These are phyloP conservation scores for Drosophila buzzatii DNA, from an alignment of 2,888 invertebrate genomes.

Conservation along the genomic window DNA sequence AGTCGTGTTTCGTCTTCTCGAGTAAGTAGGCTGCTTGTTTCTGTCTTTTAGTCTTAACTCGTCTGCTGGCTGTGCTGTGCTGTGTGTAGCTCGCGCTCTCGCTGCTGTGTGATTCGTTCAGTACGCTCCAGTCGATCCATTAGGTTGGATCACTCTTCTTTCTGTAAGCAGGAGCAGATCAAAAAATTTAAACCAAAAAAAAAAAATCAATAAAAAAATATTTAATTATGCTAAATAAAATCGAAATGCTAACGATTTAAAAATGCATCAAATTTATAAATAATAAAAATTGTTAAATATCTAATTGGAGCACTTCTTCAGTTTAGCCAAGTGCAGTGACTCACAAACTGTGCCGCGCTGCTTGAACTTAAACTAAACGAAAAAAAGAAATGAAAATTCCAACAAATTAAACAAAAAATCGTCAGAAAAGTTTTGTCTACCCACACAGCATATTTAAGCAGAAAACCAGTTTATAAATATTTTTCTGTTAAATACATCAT, in stretches of 20 bases:
- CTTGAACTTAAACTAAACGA: constrained; percentile 2
- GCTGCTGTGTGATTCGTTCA: constrained; percentile 74
- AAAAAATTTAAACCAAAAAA: constrained; percentile 1
- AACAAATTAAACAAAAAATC: background rate
- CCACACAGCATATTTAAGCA: background rate
- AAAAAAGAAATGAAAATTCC: constrained; percentile 2
- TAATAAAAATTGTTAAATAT: background rate
- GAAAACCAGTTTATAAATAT: background rate
- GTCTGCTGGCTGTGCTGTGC: constrained; percentile 37
- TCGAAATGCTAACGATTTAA: background rate
- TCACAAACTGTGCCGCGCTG: constrained; percentile 45
- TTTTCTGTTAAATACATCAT: constrained; percentile 23
- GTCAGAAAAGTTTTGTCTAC: background rate
- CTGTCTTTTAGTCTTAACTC: constrained; percentile 52
- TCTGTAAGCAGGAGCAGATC: constrained; percentile 58
- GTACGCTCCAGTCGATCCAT: constrained; percentile 85
- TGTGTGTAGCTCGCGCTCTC: constrained; percentile 59
- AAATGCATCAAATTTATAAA: constrained; percentile 1
- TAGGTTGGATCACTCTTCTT: constrained; percentile 82
- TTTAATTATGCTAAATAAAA: background rate
- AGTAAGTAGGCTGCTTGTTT: constrained; percentile 83
- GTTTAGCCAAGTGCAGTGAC: constrained; percentile 7
- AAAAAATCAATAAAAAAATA: background rate
- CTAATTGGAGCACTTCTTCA: constrained; percentile 3
- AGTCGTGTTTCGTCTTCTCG: constrained; percentile 85